Conservation (phyloP, 1,140 invertebrate species). For the Drosophila sproati region DNA sequence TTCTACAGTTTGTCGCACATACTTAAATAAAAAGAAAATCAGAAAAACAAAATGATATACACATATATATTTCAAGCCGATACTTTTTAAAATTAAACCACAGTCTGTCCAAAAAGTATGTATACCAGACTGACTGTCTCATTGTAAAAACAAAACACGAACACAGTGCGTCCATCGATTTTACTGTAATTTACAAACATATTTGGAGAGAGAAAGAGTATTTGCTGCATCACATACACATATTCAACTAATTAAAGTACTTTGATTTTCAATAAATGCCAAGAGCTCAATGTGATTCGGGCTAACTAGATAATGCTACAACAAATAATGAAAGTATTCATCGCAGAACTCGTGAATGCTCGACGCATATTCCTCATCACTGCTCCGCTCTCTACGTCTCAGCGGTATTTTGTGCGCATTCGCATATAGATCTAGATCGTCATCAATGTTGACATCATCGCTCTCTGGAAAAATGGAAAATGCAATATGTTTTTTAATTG, state of each 20-base stretch:
- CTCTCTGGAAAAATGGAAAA: conserved; percentile 30
- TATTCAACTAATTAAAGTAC: conserved; percentile 23
- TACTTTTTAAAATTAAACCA: conserved; percentile 65
- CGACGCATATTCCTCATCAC: conserved; percentile 60
- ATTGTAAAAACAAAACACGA: conserved; percentile 35
- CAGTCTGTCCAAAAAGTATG: conserved; percentile 34
- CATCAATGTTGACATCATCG: conserved; percentile 67
- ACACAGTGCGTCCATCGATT: not conserved
- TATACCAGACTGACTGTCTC: conserved; percentile 27
- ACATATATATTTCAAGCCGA: conserved; percentile 65
- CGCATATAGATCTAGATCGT: conserved; percentile 77
- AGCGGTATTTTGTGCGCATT: conserved; percentile 79
- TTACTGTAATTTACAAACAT: conserved; percentile 8
- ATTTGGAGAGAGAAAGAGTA: conserved; percentile 2
- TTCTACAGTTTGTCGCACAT: conserved; percentile 36
- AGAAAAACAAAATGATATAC: conserved; percentile 48
- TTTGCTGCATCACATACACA: not conserved
- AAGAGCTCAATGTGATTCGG: conserved; percentile 7
- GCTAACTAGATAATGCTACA: conserved; percentile 44
- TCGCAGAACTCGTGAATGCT: conserved; percentile 72
- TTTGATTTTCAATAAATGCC: conserved; percentile 51
- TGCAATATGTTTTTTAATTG: conserved; percentile 16
- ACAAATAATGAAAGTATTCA: conserved; percentile 78
- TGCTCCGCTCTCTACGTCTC: conserved; percentile 51
- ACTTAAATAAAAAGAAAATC: conserved; percentile 56